Conservation (phyloP, 1,140 invertebrate genomes). For the Streblospio benedicti region DNA sequence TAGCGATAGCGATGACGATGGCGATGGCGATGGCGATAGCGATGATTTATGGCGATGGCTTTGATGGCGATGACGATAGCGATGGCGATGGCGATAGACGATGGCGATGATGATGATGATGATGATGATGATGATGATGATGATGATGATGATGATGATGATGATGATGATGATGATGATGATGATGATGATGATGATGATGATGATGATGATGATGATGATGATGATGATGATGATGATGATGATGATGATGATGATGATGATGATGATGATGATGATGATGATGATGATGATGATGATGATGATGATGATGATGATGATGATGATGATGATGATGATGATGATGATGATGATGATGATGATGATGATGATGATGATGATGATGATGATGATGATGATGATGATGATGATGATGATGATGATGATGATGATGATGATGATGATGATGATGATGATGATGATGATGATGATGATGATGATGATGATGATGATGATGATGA, state of each 20-base stretch:
- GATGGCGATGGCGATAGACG: not conserved
- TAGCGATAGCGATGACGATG: not conserved
- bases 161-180: not conserved
- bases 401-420: no score
- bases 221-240: not conserved
- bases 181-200: not conserved
- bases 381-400: no score
- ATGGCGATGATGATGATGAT: not conserved
- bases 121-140: not conserved
- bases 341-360: not conserved
- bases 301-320: not conserved
- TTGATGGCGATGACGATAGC: not conserved
- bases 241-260: not conserved
- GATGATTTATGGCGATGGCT: not conserved
- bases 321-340: not conserved
- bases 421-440: no score
- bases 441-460: no score
- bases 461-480: no score
- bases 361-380: no score
- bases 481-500: not conserved
- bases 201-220: not conserved
- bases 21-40: constrained; percentile 1
- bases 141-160: not conserved
- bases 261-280: constrained; percentile 2
- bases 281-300: not conserved